Base-by-base conservation (phyloP, 2,888 invertebrate species). In the Tenthredo mesomela region DNA sequence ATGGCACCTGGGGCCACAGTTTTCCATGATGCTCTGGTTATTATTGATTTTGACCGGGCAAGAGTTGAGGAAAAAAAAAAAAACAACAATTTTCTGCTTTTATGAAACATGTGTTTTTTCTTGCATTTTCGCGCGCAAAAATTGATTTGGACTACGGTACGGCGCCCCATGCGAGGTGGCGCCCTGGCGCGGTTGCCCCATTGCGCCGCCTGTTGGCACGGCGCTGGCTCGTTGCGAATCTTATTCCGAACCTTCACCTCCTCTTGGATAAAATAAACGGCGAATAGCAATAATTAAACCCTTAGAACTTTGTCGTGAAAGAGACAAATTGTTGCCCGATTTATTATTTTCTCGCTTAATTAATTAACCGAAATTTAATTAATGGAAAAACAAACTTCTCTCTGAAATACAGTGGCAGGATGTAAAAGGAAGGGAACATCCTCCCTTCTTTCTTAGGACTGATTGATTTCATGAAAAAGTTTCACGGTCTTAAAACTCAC, bases 381-480 rank as follows among this genome's bases (percentile, higher is more conserved):
- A 70, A 70, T 29, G 29, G 70, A 37, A 37, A 18, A 70, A 18
- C 70, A 33, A n/a, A 21, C 70, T 37, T n/a, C 37, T 15, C 37
- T 18, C 25, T 18, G 9, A 6, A 15, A 37, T 18, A 29, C 70
- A 18, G 18, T 25, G 33, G n/a, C 70, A 37, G 9, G 70, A 37
- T 18, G n/a, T 37, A 12, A 12, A 25, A 12, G 25, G 25, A 10
- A 12, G 70, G 15, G 29, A n/a, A 70, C 18, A 70, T 70, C 70
- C 37, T 70, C 37, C 37, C 15, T 70, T 33, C 70, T 33, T 70
- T 18, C 37, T 37, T 37, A 25, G 33, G 37, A 70, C 70, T 70
- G 70, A 70, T 70, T 70, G 70, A 70, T 70, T 70, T 70, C 37
- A 37, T 70, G 70, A 33, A 70, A 70, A 70, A 70, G 70, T 70